Evolutionary conservation across 2,797 vertebrate species (phyloP), one percentile per base, ranked within the genome.

Genomic region (Premnoplex brunnescens): DNA sequence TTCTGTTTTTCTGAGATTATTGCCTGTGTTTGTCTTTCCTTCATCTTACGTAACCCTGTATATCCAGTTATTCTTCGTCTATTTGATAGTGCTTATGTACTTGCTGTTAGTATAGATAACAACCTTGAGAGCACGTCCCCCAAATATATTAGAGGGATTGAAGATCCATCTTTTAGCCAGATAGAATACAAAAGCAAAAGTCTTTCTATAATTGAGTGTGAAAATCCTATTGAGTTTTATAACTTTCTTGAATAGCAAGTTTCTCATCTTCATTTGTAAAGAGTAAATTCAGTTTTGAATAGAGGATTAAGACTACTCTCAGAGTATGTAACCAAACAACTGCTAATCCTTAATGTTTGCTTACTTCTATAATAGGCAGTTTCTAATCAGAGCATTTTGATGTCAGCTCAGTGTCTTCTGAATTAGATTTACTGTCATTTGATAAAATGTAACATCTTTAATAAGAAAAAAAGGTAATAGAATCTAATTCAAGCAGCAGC

Each of bases 361-460:
- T 93, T 91, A 62, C 32, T 91, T 91, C 66, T 82, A 4, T 60
- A 94, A 92, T 88, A 86, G 58, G 54, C 76, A 95, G 11, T 94
- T 95, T 88, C 80, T 92, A 92, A 80, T 93, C 88, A 85, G 51
- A 91, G 18, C 51, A 89, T 95, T 96, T 88, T 85, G 78, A 89
- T 94, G 78, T 92, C 93, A 88, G 73, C 88, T 97, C 48, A 88
- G 1, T 89, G 88, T 93, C 93, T 91, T 88, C 79, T 94, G 84
- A 89, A 93, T 94, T 96, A 91, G 80, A 91, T 94, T 93, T 94
- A 60, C 63, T 89, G 88, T 87, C 77, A 82, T 69, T 94, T 91
- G 46, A 68, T 80, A 59, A 95, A 90, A 82, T 20, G 28, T 55
- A 63, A 34, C 39, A 51, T 66, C 46, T 94, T 92, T 26, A 74